A percentile compares a stretch with the other conserved stretches of the same genome.
These are phyloP conservation scores for Craniophora ligustri DNA, from an alignment of 2,888 invertebrate species.

Conservation along the genomic window DNA sequence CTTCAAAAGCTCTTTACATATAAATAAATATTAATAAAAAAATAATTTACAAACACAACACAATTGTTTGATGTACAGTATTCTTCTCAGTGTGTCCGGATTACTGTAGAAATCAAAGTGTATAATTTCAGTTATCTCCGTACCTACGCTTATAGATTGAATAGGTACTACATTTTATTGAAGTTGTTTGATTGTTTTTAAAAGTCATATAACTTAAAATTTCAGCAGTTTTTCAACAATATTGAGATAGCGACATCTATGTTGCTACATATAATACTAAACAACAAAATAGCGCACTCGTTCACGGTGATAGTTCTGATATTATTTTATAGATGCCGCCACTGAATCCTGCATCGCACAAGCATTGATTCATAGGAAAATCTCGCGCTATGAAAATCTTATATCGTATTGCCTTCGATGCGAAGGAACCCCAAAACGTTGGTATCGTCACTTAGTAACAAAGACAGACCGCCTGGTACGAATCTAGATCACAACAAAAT, in stretches of 20 bases:
- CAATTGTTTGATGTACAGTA: no score
- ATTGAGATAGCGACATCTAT: background rate
- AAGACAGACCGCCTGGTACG: slow-evolving; percentile 42
- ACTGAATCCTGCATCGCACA: background rate
- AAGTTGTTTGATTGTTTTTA: no score
- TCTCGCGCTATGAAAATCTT: background rate
- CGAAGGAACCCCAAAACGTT: background rate
- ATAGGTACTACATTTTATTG: no score
- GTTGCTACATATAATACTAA: background rate
- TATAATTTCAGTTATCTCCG: background rate
- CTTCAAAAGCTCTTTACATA: no score
- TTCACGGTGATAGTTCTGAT: background rate
- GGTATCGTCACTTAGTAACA: slow-evolving; percentile 5
- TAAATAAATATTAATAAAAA: no score
- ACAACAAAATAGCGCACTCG: background rate
- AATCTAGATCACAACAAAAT: slow-evolving; percentile 33
- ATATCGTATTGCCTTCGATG: no score
- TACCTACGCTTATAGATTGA: no score
- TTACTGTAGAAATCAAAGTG: no score
- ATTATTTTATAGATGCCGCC: background rate
- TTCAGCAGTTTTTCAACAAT: no score
- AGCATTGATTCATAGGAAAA: background rate
- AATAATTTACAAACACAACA: no score
- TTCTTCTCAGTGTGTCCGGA: no score
- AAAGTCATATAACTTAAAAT: no score